Percentiles rank a stretch among this genome's conserved stretches.
phyloP scores from a whole-genome alignment of 2,888 invertebrate species.

The Hirtodrosophila alboralis region DNA sequence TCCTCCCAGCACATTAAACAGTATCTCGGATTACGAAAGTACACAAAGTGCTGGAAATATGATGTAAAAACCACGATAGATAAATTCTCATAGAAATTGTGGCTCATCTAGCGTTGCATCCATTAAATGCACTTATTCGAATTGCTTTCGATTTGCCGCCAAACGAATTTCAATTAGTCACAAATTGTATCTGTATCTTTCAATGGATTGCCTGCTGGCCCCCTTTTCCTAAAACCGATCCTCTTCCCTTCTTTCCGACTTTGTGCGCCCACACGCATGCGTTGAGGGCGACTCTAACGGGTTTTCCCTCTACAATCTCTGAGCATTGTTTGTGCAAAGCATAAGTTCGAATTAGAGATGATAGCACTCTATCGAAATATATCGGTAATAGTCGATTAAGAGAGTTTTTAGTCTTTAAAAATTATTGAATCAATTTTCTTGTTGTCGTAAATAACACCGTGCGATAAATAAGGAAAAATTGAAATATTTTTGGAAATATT shows the following conservation, averaged over 20 bases:
- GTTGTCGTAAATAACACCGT: no score
- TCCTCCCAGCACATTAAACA: conserved; percentile 15
- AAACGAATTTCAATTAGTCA: conserved; percentile 54
- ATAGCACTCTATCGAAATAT: no score
- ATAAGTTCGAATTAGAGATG: conserved; percentile 7
- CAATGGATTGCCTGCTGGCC: conserved; percentile 49
- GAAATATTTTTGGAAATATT: no score
- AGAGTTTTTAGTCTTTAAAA: no score
- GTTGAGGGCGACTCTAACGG: conserved; percentile 22
- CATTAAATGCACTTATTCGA: conserved; percentile 55
- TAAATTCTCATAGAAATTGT: conserved; percentile 13
- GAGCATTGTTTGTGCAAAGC: conserved; percentile 35
- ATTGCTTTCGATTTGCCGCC: conserved; percentile 47
- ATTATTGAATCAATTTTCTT: no score
- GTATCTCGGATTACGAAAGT: conserved; percentile 59
- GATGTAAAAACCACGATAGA: conserved; percentile 22
- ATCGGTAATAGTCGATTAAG: no score
- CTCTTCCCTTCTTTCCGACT: background rate
- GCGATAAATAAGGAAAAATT: no score
- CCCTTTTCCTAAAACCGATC: background rate
- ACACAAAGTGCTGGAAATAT: conserved; percentile 32
- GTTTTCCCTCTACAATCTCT: conserved; percentile 10
- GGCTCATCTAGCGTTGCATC: conserved; percentile 15
- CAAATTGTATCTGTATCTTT: conserved; percentile 27
- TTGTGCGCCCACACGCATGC: conserved; percentile 39